These are phyloP conservation scores for Paraplagusia blochii DNA, from an alignment of 2,113 vertebrate species.

Conservation along the genomic window DNA sequence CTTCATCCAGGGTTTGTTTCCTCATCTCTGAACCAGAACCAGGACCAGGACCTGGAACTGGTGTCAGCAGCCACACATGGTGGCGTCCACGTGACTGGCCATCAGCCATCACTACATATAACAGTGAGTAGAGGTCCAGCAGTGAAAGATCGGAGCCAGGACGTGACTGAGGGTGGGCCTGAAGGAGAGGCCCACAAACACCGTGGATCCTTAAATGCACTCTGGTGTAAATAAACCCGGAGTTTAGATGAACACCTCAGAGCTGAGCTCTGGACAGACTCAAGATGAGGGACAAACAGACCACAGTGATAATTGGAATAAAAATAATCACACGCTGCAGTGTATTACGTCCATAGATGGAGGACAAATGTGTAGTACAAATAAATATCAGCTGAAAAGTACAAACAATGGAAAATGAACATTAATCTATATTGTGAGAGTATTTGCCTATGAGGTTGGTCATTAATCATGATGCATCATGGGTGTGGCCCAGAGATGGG, in stretches of 20 bases:
- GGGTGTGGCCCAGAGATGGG: too few species aligned
- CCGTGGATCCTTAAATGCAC: conserved; percentile 50
- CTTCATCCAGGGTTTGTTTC: neutral
- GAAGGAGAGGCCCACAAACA: conserved; percentile 43
- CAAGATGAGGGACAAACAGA: conserved; percentile 16
- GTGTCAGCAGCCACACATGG: conserved; percentile 9
- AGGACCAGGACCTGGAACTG: neutral
- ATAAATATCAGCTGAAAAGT: too few species aligned
- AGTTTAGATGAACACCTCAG: conserved; percentile 24
- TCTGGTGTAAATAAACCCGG: conserved; percentile 61
- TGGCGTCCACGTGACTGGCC: conserved; percentile 40
- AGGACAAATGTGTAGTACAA: too few species aligned
- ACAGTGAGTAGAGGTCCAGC: conserved; percentile 38
- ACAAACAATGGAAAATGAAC: too few species aligned
- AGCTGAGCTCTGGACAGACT: conserved; percentile 36
- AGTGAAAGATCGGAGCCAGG: conserved; percentile 64
- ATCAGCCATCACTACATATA: conserved; percentile 36
- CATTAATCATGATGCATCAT: too few species aligned
- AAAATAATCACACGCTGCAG: neutral
- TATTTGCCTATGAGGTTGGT: too few species aligned
- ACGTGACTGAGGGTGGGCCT: conserved; percentile 17
- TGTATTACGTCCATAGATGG: neutral
- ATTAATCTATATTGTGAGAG: too few species aligned
- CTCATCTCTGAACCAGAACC: neutral
- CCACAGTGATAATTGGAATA: conserved; percentile 17